Base-by-base conservation (phyloP, 2,113 vertebrate species). In the Otolemur garnettii region DNA sequence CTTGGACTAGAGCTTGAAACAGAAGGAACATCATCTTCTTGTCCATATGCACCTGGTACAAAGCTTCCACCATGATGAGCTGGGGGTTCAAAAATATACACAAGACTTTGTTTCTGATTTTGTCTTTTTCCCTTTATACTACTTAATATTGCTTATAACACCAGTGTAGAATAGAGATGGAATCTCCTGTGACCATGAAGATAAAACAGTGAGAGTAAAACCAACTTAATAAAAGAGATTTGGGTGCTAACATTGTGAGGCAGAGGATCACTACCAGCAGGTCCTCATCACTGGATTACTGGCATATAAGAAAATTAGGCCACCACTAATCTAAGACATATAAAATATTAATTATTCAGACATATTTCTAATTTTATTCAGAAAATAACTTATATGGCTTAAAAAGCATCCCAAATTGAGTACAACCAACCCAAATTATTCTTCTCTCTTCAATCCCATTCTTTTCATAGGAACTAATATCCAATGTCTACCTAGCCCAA, bases 241-340 rank as follows among this genome's bases (percentile, higher is more conserved):
- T 10, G 2, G 4, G 18, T 26, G 12, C 17, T 79, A 28, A 79
- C 5, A 5, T 21, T 69, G 42, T 35, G 62, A n/a, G 57, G 4
- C 17, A 83, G 10, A 74, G 71, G 22, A 83, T 11, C 22, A 60
- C 19, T 60, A 42, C 21, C 50, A 85, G 28, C 7, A 50, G 7
- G 38, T 53, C 69, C 11, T 38, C 38, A 15, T 53, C 74, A 82
- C 80, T 59, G n/a, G 22, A 87, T 79, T 88, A 55, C 66, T 89
- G 50, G 68, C 79, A 68, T 19, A 2, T 53, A 68, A 88, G 35
- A 74, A 88, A 91, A 94, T 59, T 50, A 42, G 62, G 38, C 24
- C 59, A 75, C 11, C 42, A 7, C 38, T 89, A 93, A 93, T 90
- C 60, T 24, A 68, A 75, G 4, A 85, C 26, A 94, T 85, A 80